A percentile compares a stretch with the other conserved stretches of the same genome.
phyloP scores from a whole-genome alignment of 2,113 vertebrate genomes.

The Thymallus thymallus region DNA sequence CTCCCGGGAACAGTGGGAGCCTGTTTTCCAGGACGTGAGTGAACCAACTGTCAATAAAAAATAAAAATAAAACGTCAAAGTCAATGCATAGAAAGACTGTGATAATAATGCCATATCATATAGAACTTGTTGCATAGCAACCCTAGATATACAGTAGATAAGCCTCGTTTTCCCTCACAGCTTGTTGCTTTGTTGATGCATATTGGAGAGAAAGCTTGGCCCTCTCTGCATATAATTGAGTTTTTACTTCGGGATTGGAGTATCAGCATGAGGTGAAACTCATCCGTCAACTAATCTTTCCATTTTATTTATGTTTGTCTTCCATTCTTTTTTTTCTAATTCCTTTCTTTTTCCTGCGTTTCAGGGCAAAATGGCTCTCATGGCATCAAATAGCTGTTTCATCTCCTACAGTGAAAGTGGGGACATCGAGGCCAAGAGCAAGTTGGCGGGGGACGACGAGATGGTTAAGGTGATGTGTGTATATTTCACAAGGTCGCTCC shows the following conservation, averaged over 20 bases:
- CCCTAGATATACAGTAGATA: neutral
- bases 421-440: conserved; percentile 90
- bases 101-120: neutral
- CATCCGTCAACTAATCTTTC: too few relatives aligned
- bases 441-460: conserved; percentile 88
- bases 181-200: neutral
- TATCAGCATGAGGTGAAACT: neutral
- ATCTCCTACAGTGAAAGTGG: conserved; percentile 92
- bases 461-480: conserved; percentile 89
- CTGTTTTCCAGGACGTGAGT: conserved; percentile 93
- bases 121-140: neutral
- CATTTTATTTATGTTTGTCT: too few relatives aligned
- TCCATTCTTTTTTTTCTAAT: neutral
- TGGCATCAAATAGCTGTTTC: conserved; percentile 94
- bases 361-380: conserved; percentile 89
- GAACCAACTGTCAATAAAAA: neutral
- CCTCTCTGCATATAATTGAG: too few relatives aligned
- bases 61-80: too few relatives aligned
- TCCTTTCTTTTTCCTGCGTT: conserved; percentile 24
- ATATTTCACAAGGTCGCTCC: conserved; percentile 13
- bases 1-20: conserved; percentile 94
- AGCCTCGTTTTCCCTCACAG: neutral
- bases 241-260: too few relatives aligned
- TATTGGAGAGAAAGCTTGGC: neutral
- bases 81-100: neutral